These are phyloP conservation scores for Mormyrus iriodes DNA, from an alignment of 2,113 vertebrate genomes.

Conservation along the genomic window DNA sequence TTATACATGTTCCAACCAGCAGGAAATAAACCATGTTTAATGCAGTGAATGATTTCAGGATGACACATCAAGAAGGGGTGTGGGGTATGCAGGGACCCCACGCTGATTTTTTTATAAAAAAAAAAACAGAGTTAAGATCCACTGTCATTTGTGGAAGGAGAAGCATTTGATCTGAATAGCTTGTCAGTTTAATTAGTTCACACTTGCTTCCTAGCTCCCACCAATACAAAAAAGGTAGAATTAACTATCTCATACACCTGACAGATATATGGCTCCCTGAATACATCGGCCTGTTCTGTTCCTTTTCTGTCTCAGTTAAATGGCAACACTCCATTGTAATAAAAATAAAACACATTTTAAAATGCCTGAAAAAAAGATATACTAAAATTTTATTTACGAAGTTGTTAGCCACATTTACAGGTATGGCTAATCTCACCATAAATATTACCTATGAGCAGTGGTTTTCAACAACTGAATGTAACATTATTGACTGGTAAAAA, in stretches of 20 bases:
- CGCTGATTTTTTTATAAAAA: neutral
- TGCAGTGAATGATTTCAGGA: neutral
- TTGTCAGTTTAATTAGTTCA: neutral
- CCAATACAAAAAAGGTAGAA: neutral
- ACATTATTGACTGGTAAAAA: neutral
- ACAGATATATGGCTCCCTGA: neutral
- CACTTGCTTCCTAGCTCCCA: neutral
- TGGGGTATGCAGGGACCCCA: neutral
- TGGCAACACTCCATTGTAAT: neutral
- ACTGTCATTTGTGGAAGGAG: neutral
- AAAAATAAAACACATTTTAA: neutral
- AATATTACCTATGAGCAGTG: neutral
- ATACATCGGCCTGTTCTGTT: neutral
- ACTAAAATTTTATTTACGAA: neutral
- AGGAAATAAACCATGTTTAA: neutral
- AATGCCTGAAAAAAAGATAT: neutral
- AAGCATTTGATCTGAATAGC: neutral
- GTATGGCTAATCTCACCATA: neutral
- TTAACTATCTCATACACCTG: neutral
- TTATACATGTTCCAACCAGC: neutral
- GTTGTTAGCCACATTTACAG: neutral
- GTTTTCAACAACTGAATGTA: neutral
- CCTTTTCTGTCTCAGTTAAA: neutral
- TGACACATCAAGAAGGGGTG: neutral
- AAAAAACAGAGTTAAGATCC: neutral